These are phyloP conservation scores for Rhynchophorus ferrugineus DNA, from an alignment of 1,140 invertebrate genomes.

Conservation along the genomic window DNA sequence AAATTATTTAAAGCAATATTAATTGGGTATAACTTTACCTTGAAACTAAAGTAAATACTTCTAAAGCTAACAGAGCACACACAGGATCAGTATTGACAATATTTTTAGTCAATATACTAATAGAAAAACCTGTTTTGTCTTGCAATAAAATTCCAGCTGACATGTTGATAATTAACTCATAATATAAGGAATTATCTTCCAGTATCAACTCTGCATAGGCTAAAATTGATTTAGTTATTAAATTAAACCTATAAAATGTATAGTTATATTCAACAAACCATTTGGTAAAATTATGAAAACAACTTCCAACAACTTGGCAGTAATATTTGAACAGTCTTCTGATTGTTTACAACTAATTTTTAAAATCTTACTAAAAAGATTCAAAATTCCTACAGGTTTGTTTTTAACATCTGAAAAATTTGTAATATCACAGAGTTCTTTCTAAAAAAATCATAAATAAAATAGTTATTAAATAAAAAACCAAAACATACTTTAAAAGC, in stretches of 20 bases:
- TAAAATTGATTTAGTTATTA: not conserved
- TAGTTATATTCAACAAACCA: constrained; percentile 1
- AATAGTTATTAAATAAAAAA: not conserved
- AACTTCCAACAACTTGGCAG: not conserved
- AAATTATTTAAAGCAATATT: not conserved
- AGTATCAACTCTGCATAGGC: too few species aligned
- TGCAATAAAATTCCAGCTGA: constrained; percentile 9
- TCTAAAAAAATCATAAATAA: not conserved
- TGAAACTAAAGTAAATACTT: constrained; percentile 4
- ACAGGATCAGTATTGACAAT: constrained; percentile 9
- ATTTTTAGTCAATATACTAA: constrained; percentile 3
- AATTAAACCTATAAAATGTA: not conserved
- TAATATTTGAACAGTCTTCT: constrained; percentile 5
- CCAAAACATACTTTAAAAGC: not conserved
- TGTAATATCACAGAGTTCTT: not conserved
- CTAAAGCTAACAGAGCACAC: constrained; percentile 1
- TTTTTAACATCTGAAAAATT: not conserved
- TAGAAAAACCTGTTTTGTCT: not conserved
- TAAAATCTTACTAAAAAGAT: constrained; percentile 5
- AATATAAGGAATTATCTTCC: too few species aligned
- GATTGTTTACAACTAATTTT: not conserved
- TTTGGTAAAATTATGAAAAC: not conserved
- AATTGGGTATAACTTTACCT: constrained; percentile 3
- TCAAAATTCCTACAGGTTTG: not conserved
- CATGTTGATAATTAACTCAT: too few species aligned